phyloP scores from a whole-genome alignment of 2,113 vertebrate species.

The Pitta sordida region DNA sequence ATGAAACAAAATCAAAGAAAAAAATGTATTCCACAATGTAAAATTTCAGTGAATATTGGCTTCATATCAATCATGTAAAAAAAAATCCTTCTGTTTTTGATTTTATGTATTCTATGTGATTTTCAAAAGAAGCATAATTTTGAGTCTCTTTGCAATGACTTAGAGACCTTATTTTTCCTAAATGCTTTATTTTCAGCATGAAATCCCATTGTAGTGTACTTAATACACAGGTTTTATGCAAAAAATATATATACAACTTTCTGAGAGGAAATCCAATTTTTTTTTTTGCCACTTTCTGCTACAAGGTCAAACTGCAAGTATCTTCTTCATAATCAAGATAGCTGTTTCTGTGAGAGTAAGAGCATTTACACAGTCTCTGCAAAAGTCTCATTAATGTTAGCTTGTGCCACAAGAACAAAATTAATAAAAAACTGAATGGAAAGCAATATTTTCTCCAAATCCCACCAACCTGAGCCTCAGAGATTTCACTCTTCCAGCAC shows the following conservation, averaged over 20 bases:
- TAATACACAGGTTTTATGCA: not conserved
- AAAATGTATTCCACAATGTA: not conserved
- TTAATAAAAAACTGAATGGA: not conserved
- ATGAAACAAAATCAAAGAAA: not conserved
- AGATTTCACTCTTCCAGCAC: not conserved
- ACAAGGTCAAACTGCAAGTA: not conserved
- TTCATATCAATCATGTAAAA: not conserved
- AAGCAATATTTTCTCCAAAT: not conserved
- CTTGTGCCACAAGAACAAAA: not conserved
- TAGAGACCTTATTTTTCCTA: not conserved
- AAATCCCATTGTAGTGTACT: not conserved
- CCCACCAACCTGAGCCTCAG: not conserved
- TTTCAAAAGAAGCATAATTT: not conserved
- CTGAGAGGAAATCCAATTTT: not conserved
- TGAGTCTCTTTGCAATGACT: not conserved
- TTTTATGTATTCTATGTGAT: not conserved
- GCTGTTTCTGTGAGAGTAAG: not conserved
- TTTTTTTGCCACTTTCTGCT: not conserved
- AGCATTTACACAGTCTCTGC: not conserved
- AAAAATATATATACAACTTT: fast-evolving
- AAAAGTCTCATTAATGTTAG: not conserved
- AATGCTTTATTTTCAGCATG: not conserved
- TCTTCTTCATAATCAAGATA: not conserved
- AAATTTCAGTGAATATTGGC: not conserved
- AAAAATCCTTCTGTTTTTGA: not conserved